Percentiles rank a stretch among this genome's conserved stretches.
Conservation (phyloP, 2,113 vertebrate species). For the Gymnorhina tibicen region DNA sequence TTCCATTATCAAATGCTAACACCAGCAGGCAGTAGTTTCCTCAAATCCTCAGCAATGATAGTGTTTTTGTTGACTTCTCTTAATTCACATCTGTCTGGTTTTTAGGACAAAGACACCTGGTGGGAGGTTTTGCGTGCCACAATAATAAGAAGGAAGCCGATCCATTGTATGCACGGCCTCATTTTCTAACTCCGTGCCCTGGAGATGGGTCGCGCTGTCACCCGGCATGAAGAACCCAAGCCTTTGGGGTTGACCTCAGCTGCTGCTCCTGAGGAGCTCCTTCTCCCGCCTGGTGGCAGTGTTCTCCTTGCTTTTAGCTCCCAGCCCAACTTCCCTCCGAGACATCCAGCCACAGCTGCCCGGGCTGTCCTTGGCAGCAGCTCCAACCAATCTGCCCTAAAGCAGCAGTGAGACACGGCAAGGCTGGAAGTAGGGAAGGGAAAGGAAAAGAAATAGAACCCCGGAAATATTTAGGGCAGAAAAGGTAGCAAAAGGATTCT, state of each 20-base stretch:
- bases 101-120: not conserved
- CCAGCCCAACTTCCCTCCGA: rapidly evolving
- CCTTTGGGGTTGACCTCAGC: rapidly evolving
- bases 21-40: not conserved
- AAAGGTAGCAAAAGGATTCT: not conserved
- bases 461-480: not conserved
- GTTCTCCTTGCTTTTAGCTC: not conserved
- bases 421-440: not conserved
- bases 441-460: not conserved
- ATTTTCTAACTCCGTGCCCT: not conserved
- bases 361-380: not conserved
- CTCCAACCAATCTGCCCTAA: not conserved
- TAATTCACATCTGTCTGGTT: not conserved
- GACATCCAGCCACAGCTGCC: rapidly evolving
- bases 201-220: rapidly evolving
- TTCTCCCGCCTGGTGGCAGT: constrained; percentile 48
- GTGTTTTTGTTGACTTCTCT: not conserved
- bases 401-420: not conserved
- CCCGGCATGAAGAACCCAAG: rapidly evolving
- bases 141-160: not conserved
- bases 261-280: too few relatives aligned
- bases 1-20: not conserved
- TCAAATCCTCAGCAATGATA: not conserved
- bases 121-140: not conserved
- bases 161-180: rapidly evolving